phyloP scores from a whole-genome alignment of 2,888 invertebrate genomes.

The Calliopum simillimum region DNA sequence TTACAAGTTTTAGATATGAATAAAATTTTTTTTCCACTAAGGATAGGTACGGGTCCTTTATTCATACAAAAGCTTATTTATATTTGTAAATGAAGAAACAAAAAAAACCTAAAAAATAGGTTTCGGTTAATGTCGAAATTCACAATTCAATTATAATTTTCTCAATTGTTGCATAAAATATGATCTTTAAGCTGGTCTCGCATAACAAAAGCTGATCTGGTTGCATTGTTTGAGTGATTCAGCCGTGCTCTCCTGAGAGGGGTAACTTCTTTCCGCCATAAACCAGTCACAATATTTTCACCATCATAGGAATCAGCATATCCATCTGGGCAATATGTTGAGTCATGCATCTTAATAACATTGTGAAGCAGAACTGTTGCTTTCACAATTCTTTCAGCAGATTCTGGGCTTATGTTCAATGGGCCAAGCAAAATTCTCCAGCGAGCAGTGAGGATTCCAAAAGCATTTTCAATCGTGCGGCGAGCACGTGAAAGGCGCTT shows the following conservation, averaged over 20 bases:
- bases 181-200: not conserved
- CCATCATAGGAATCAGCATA: not conserved
- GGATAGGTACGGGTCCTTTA: too few relatives aligned
- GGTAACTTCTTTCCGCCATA: not conserved
- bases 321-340: not conserved
- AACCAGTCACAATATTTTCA: not conserved
- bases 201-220: not conserved
- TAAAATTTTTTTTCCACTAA: too few relatives aligned
- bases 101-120: not conserved
- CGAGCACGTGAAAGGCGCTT: constrained; percentile 18
- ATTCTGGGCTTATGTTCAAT: constrained; percentile 7
- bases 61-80: too few relatives aligned
- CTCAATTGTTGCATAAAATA: not conserved
- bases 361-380: constrained; percentile 18
- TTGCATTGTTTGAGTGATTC: not conserved
- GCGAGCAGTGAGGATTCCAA: constrained; percentile 22
- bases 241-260: not conserved
- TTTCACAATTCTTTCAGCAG: constrained; percentile 18
- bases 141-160: too few relatives aligned
- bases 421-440: constrained; percentile 17
- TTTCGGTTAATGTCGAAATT: too few relatives aligned
- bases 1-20: too few relatives aligned
- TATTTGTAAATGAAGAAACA: not conserved
- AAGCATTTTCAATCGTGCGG: constrained; percentile 24
- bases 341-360: constrained; percentile 11